Base-by-base conservation (phyloP, 2,113 vertebrate genomes). In the Neoarius graeffei region DNA sequence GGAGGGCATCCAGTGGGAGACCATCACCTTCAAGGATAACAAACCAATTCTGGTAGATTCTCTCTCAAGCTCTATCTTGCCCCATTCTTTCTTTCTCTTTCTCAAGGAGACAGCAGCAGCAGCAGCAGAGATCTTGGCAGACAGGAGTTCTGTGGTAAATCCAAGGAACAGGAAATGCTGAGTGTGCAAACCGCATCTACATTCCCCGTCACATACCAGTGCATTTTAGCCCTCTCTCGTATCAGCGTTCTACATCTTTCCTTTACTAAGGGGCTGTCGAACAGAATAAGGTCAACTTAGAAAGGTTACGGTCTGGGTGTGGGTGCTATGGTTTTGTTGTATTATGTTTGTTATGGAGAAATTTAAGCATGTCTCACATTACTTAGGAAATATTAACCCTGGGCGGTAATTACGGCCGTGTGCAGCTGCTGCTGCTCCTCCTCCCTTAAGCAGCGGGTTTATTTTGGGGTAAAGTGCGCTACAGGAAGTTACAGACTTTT, bases 11-110 rank as follows among this genome's bases (percentile, higher is more conserved):
- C 89, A 93, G 8, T 95, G 95, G 93, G 93, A 96, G 23, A 89
- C 92, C 3, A 94, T 96, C 30, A 84, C 88, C 0, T 96, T 94
- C 91, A 95, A 90, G 23, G 95, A 95, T 86, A 96, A 96, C 85
- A 95, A 96, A 81, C 88, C 94, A 82, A 88, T 96, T 81, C 90
- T 96, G 94, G 96, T 96, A 90, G 86, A 92, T 62, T 30, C n/a
- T 10, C 20, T 50, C 20, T 30, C 8, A 15, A 4, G 25, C 67
- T 80, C 9, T 48, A 60, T 62, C 30, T 25, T 66, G 19, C 76
- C 14, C 14, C 25, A n/a, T 15, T 30, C n/a, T n/a, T 27, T 52
- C 30, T 74, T 4, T 76, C 42, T 7, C 30, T 85, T 82, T 86
- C 67, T 73, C 62, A 69, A 15, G n/a, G 73, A 80, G 73, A 81